These are phyloP conservation scores for Arctopsyche grandis DNA, from an alignment of 1,140 invertebrate species.

Conservation along the genomic window DNA sequence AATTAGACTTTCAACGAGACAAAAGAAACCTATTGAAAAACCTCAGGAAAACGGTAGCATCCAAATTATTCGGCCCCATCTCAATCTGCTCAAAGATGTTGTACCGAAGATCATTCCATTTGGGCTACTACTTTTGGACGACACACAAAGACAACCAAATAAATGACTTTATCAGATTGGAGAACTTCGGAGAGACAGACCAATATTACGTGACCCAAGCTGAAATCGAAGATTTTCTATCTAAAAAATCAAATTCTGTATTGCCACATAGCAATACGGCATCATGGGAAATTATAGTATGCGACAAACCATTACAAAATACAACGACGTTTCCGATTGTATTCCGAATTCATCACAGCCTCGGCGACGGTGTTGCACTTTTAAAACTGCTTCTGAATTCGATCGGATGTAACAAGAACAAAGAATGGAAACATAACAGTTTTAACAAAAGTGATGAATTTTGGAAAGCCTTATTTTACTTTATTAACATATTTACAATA, in stretches of 20 bases:
- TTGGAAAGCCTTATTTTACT: slow-evolving; percentile 36
- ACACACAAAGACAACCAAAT: slow-evolving; percentile 60
- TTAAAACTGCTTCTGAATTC: slow-evolving; percentile 63
- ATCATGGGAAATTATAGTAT: slow-evolving; percentile 66
- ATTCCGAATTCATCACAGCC: slow-evolving; percentile 66
- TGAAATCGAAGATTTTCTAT: slow-evolving; percentile 59
- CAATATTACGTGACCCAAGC: slow-evolving; percentile 52
- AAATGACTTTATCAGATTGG: slow-evolving; percentile 60
- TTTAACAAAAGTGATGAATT: slow-evolving; percentile 49
- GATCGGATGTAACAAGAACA: slow-evolving; percentile 58
- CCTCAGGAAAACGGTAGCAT: slow-evolving; percentile 34
- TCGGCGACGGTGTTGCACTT: slow-evolving; percentile 66
- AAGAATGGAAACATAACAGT: slow-evolving; percentile 52
- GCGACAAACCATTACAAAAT: slow-evolving; percentile 57
- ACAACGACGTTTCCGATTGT: slow-evolving; percentile 61
- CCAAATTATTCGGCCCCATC: slow-evolving; percentile 29
- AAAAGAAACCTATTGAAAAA: slow-evolving; percentile 39
- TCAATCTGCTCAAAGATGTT: slow-evolving; percentile 59
- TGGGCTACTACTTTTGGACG: slow-evolving; percentile 67
- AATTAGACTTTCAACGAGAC: slow-evolving; percentile 55
- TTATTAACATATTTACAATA: background rate
- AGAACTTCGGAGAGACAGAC: slow-evolving; percentile 57
- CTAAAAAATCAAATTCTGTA: slow-evolving; percentile 58
- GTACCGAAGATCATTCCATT: slow-evolving; percentile 61
- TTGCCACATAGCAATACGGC: slow-evolving; percentile 63